Evolutionary conservation across 92 coral and sea anemone species (phyloP).

Genomic region (Zoanthus sociatus): DNA sequence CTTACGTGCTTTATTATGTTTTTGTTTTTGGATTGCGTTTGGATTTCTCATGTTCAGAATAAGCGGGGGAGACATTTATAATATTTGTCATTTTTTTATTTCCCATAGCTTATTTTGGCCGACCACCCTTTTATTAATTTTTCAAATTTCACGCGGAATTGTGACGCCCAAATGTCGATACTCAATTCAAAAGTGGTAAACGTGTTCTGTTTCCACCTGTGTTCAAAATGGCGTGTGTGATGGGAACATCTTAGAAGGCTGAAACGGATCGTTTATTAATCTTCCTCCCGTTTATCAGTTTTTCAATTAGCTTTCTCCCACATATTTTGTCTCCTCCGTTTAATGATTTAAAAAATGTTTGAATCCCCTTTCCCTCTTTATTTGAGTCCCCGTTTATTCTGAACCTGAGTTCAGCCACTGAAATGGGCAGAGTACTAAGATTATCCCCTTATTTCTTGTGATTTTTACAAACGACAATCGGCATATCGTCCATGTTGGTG

Average conservation of each 20-base stretch:
- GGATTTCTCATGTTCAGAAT: too few species aligned
- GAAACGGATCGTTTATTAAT: not conserved
- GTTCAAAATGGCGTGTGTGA: not conserved
- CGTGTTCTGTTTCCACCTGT: not conserved
- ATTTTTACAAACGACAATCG: too few species aligned
- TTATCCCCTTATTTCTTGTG: too few species aligned
- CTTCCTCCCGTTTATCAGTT: not conserved
- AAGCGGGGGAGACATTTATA: too few species aligned
- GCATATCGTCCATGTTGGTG: too few species aligned
- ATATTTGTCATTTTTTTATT: too few species aligned
- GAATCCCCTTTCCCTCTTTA: not conserved
- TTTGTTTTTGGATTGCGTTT: too few species aligned
- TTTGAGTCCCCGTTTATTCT: not conserved
- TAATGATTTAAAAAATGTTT: not conserved
- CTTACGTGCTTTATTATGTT: too few species aligned
- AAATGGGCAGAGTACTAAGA: too few species aligned
- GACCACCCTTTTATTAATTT: not conserved
- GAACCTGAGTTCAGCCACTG: not conserved
- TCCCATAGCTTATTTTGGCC: too few species aligned
- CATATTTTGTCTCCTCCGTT: not conserved
- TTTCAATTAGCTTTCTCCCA: not conserved
- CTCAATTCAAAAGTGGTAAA: not conserved
- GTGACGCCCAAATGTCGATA: not conserved
- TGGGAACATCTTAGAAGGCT: not conserved
- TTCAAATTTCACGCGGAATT: not conserved